Evolutionary conservation across 1,140 invertebrate genomes (phyloP).

Genomic region (Rhopalosiphum padi): DNA sequence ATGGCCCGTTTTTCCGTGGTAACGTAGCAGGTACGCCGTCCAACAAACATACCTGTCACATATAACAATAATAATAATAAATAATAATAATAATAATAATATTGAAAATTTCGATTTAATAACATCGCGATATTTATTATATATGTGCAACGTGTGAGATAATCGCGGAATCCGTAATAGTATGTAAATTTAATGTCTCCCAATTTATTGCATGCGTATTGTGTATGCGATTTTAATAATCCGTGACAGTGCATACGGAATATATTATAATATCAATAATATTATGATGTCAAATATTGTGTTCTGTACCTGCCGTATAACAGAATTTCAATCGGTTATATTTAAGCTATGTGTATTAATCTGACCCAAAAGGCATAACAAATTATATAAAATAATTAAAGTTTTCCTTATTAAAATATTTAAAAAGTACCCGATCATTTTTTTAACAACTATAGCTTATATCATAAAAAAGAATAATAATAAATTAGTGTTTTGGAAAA

Average conservation of each 20-base stretch:
- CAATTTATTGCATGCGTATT: neutral
- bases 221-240: neutral
- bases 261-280: conserved; percentile 4
- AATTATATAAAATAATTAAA: neutral
- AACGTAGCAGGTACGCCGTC: conserved; percentile 75
- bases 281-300: neutral
- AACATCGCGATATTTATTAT: neutral
- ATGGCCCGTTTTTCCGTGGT: conserved; percentile 65
- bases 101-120: neutral
- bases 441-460: neutral
- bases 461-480: neutral
- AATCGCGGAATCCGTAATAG: neutral
- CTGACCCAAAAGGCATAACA: neutral
- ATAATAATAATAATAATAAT: neutral
- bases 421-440: neutral
- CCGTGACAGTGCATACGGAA: neutral
- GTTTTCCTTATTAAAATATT: neutral
- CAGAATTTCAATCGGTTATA: neutral
- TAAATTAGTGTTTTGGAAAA: no score
- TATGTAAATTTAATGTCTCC: conserved; percentile 18
- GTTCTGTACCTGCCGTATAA: neutral
- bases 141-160: neutral
- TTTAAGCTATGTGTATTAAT: neutral
- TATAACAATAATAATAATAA: neutral
- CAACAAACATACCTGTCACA: conserved; percentile 76